Evolutionary conservation across 1,140 invertebrate genomes (phyloP).

Genomic region (Pogonognathellus flavescens): DNA sequence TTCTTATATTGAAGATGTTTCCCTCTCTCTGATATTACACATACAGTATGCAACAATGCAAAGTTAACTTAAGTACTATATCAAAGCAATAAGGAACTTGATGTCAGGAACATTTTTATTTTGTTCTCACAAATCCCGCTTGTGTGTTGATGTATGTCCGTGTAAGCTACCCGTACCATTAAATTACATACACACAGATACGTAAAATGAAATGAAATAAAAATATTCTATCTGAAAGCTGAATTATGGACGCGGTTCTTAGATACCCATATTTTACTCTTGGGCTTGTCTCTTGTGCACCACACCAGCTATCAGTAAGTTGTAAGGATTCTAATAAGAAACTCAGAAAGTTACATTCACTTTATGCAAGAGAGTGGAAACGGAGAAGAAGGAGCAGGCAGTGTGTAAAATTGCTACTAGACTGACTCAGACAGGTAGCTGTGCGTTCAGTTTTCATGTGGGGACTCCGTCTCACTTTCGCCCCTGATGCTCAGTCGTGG

Average conservation of each 20-base stretch:
- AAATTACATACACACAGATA: constrained; percentile 23
- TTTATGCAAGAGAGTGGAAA: not conserved
- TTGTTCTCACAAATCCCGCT: constrained; percentile 35
- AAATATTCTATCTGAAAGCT: constrained; percentile 34
- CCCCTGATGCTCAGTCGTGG: too few relatives aligned
- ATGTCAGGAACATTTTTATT: constrained; percentile 51
- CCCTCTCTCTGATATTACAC: not conserved
- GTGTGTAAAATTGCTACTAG: not conserved
- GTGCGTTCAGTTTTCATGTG: too few relatives aligned
- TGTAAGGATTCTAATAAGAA: not conserved
- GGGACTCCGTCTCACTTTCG: too few relatives aligned
- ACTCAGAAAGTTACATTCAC: not conserved
- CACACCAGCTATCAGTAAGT: not conserved
- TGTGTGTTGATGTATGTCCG: not conserved
- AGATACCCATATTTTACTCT: constrained; percentile 39
- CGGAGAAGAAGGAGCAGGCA: not conserved
- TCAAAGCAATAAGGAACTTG: constrained; percentile 44
- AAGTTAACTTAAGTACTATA: not conserved
- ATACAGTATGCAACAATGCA: not conserved
- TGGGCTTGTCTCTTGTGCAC: not conserved
- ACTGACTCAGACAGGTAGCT: not conserved
- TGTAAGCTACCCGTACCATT: constrained; percentile 10
- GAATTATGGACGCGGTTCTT: constrained; percentile 24
- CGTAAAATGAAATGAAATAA: constrained; percentile 50
- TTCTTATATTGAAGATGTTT: not conserved